A percentile compares a stretch with the other conserved stretches of the same genome.
These are phyloP conservation scores for Sturnus vulgaris DNA, from an alignment of 2,113 vertebrate genomes.

Conservation along the genomic window DNA sequence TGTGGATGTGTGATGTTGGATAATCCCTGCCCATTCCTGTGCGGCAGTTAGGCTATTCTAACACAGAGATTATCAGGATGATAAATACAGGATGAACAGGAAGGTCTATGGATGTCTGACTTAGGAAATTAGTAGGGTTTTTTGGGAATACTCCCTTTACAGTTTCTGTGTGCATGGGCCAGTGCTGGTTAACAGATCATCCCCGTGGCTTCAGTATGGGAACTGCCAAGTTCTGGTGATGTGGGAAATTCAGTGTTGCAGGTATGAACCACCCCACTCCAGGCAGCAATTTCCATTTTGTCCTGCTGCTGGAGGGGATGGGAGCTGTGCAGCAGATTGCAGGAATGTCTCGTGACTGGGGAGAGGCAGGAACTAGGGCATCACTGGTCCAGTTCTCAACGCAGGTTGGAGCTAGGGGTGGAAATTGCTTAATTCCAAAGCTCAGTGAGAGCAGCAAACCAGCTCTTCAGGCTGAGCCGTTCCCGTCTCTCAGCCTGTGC, in stretches of 20 bases:
- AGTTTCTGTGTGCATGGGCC: neutral
- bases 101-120: neutral
- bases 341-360: neutral
- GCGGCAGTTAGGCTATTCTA: accelerated
- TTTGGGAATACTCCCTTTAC: neutral
- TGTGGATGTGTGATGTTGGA: accelerated
- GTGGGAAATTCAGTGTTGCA: neutral
- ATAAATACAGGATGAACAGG: neutral
- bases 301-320: neutral
- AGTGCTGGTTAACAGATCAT: neutral
- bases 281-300: neutral
- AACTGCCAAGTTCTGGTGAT: neutral
- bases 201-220: neutral
- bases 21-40: accelerated
- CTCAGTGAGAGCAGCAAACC: neutral
- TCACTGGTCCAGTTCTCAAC: neutral
- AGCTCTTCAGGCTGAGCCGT: neutral
- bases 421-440: neutral
- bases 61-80: neutral
- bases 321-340: accelerated
- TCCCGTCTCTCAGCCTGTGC: neutral
- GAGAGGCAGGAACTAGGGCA: neutral
- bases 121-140: accelerated
- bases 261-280: accelerated
- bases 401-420: too few relatives aligned